Base-by-base conservation (phyloP, 2,113 vertebrate species). In the Petromus typicus region DNA sequence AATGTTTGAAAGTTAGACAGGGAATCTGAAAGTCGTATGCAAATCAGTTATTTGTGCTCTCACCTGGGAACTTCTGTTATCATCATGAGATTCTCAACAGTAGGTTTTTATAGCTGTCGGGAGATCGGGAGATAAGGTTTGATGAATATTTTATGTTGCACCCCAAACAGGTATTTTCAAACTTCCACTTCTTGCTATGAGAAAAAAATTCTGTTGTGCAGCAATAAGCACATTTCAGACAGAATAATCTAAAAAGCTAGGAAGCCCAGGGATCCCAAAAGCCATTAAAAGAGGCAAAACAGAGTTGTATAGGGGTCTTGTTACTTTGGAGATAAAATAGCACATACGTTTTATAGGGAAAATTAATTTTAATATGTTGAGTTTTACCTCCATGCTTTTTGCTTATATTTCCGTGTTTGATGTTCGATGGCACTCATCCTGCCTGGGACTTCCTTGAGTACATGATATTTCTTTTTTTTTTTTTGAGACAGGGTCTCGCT, bases 121-220 rank as follows among this genome's bases (percentile, higher is more conserved):
- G 85, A 81, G 37, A 73, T 54, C 0, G 3, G n/a, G 59, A 97
- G 59, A n/a, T 16, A 64, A 89, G 25, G 13, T 93, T 93, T 93
- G 78, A 97, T 97, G 86, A 97, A 96, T 97, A 96, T 95, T 96
- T 98, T 92, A 95, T 95, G 96, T 81, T 89, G 56, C 86, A 76
- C 57, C 86, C 66, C 5, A 17, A 57, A 97, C 90, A 92, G 34
- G 14, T 30, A 59, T 81, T 93, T 97, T 96, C 89, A 95, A 97
- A 87, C 63, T 17, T 71, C 48, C 43, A 51, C 30, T 96, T 95
- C 87, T 94, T 97, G 94, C 69, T 69, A 69, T 63, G 64, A 71
- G 40, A 85, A 93, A 95, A 93, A 94, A 92, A 66, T 51, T 94
- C 86, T 87, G 63, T 32, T 86, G 20, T 96, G 48, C 67, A 54